phyloP scores from a whole-genome alignment of 2,113 vertebrate genomes.

The Ramphastos sulfuratus region DNA sequence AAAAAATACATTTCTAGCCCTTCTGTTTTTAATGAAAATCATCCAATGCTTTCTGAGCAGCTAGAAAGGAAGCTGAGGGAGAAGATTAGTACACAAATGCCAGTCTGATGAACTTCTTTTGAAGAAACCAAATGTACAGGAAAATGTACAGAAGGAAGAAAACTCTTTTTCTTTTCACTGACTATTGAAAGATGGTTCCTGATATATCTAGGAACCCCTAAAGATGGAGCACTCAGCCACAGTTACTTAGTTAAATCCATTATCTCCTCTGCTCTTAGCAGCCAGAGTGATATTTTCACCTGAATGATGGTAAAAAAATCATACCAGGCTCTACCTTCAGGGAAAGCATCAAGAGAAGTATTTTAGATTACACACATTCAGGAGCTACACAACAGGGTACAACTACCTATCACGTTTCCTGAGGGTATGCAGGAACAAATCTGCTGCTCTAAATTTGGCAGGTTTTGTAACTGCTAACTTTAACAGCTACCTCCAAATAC shows the following conservation, averaged over 20 bases:
- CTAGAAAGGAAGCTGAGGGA: not conserved
- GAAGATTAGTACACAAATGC: not conserved
- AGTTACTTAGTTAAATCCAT: not conserved
- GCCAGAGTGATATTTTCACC: not conserved
- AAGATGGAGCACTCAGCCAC: not conserved
- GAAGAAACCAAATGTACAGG: not conserved
- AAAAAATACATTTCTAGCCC: not conserved
- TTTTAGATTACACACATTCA: not conserved
- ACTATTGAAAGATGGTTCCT: not conserved
- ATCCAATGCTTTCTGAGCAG: not conserved
- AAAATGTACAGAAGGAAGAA: not conserved
- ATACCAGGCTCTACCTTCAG: not conserved
- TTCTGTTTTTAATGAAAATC: slow-evolving; percentile 35
- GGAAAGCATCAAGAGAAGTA: not conserved
- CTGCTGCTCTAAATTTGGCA: not conserved
- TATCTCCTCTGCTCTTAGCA: not conserved
- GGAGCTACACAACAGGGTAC: not conserved
- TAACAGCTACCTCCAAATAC: not conserved
- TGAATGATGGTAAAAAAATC: not conserved
- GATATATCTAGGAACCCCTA: not conserved
- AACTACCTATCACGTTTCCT: not conserved
- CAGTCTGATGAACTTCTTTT: accelerated
- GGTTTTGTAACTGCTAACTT: not conserved
- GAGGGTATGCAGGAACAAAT: not conserved
- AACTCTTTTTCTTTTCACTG: not conserved